Percentiles rank a stretch among this genome's conserved stretches.
Evolutionary conservation across 2,888 invertebrate genomes (phyloP).

Genomic region (Podotricha telesiphe): DNA sequence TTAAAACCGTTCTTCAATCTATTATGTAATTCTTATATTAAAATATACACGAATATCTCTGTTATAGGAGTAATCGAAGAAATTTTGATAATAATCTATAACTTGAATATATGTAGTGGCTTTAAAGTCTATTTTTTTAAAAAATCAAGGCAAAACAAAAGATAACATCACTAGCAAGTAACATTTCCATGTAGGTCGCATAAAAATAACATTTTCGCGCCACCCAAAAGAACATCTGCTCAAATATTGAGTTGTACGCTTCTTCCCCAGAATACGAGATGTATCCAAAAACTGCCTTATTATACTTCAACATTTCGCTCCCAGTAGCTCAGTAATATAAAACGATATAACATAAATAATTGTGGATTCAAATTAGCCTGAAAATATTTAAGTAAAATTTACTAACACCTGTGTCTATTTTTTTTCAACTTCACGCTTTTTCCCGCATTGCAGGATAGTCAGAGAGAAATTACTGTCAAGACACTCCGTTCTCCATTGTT

Average conservation of each 20-base stretch:
- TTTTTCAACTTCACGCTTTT: neutral
- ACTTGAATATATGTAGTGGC: no score
- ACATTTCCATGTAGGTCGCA: conserved; percentile 72
- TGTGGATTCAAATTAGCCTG: neutral
- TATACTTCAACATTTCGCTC: conserved; percentile 26
- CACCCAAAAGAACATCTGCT: conserved; percentile 71
- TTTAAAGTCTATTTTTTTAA: no score
- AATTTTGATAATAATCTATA: no score
- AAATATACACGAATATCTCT: no score
- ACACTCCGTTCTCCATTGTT: no score
- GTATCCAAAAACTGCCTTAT: conserved; percentile 34
- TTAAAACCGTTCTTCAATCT: no score
- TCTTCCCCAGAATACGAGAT: conserved; percentile 42
- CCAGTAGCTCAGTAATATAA: neutral
- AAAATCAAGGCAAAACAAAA: no score
- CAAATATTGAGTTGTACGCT: conserved; percentile 75
- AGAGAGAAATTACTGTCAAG: neutral
- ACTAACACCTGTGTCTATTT: neutral
- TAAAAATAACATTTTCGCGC: conserved; percentile 76
- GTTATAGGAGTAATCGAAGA: no score
- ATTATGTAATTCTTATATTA: no score
- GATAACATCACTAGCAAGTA: conserved; percentile 56
- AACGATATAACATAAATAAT: neutral
- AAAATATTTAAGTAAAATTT: no score
- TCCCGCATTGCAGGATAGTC: neutral